Evolutionary conservation across 1,140 invertebrate genomes (phyloP).

Genomic region (Heliothis virescens): DNA sequence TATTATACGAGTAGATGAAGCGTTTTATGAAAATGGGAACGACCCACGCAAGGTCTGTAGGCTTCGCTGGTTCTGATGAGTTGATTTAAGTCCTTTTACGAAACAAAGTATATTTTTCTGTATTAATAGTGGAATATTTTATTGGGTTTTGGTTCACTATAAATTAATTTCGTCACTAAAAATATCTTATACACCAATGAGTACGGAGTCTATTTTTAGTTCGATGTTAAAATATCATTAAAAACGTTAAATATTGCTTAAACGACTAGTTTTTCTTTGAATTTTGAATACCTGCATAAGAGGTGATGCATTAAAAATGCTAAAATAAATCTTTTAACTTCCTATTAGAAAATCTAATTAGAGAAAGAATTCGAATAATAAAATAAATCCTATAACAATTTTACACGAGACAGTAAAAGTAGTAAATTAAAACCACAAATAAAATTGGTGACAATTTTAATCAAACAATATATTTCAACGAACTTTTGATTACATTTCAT

Average conservation of each 20-base stretch:
- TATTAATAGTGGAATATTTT: not conserved
- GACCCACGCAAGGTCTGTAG: not conserved
- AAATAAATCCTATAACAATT: not conserved
- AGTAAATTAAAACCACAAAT: not conserved
- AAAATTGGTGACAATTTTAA: not conserved
- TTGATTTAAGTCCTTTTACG: not conserved
- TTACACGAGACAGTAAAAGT: not conserved
- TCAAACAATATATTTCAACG: not conserved
- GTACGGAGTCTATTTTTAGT: too few species aligned
- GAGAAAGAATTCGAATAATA: not conserved
- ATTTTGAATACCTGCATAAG: too few species aligned
- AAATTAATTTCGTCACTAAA: too few species aligned
- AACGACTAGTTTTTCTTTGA: too few species aligned
- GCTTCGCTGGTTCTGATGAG: not conserved
- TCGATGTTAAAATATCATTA: too few species aligned
- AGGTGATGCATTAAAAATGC: too few species aligned
- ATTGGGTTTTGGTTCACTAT: not conserved
- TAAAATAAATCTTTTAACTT: too few species aligned
- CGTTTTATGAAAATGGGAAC: slow-evolving; percentile 25
- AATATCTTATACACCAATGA: too few species aligned
- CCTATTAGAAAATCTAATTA: too few species aligned
- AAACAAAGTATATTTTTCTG: not conserved
- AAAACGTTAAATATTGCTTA: too few species aligned
- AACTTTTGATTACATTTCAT: slow-evolving; percentile 31
- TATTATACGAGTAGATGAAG: slow-evolving; percentile 23